Base-by-base conservation (phyloP, 2,797 vertebrate species). In the Sebastes elongatus region DNA sequence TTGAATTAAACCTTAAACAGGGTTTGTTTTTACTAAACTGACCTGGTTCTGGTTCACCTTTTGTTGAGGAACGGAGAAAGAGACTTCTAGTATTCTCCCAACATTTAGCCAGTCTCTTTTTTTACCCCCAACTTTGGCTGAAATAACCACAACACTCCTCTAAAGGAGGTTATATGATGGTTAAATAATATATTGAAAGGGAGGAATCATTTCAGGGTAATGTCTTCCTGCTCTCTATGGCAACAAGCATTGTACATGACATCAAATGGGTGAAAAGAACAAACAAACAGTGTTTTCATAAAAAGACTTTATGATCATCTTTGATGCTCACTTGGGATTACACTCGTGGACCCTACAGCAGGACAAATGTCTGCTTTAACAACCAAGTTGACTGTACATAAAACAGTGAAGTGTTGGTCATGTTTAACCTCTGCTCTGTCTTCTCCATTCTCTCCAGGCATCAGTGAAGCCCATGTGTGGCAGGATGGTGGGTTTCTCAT, bases 401-500 rank as follows among this genome's bases (percentile, higher is more conserved):
- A 52, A 52, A 52, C 49, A 52, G 16, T 30, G 16, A 27, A 8
- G 27, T 33, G n/a, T 62, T 22, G 5, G 18, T 52, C 0, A 27
- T 32, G 4, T 53, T 32, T n/a, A 16, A 55, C 14, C 28, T 75
- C 25, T 49, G 4, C 62, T 55, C 7, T 7, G 2, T 75, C 35
- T 42, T n/a, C 23, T 52, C 23, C 4, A 1, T 83, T 32, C 7
- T 56, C 57, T 73, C 1, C 92, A 99, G 99, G 98, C 99, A 0
- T 97, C 97, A 4, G 96, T 99, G 88, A 99, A 98, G 84, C 99
- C 99, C 1, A 96, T 92, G 80, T 99, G 98, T 1, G 99, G 99
- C 11, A 93, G 98, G 3, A 96, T 99, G 97, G 96, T 99, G 85
- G 98, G 98, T 83, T 99, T 99, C 90, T 99, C 99, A 0, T 99